phyloP scores from a whole-genome alignment of 2,113 vertebrate genomes.

The Chlorodrepanis virens region DNA sequence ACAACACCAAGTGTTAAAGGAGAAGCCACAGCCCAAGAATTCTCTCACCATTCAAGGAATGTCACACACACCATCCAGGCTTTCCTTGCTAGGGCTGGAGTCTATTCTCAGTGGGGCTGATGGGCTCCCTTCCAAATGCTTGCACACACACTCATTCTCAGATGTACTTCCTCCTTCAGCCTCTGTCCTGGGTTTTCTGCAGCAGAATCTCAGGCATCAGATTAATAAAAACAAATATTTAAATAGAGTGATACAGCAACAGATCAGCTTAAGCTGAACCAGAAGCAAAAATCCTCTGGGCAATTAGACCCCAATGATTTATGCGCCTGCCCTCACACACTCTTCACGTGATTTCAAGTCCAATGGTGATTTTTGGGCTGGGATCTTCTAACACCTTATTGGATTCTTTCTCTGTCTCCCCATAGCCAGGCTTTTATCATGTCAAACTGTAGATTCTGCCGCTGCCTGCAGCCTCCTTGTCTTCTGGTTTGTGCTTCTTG shows the following conservation, averaged over 20 bases:
- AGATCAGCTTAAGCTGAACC: neutral
- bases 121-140: neutral
- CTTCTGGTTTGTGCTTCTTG: neutral
- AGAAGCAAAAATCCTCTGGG: neutral
- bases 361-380: neutral
- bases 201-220: neutral
- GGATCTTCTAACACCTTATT: neutral
- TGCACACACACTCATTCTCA: no score
- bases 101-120: neutral
- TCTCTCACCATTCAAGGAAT: neutral
- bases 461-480: neutral
- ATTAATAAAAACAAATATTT: neutral
- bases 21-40: neutral
- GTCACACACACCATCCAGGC: neutral
- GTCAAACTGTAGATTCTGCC: neutral
- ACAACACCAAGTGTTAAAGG: neutral
- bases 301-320: neutral
- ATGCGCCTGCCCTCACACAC: accelerated
- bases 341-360: neutral
- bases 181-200: neutral
- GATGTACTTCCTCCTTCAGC: neutral
- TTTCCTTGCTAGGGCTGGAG: neutral
- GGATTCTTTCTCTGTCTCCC: neutral
- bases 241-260: accelerated
- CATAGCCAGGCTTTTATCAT: neutral